Base-by-base conservation (phyloP, 2,888 invertebrate genomes). In the Hoplodrina blanda region DNA sequence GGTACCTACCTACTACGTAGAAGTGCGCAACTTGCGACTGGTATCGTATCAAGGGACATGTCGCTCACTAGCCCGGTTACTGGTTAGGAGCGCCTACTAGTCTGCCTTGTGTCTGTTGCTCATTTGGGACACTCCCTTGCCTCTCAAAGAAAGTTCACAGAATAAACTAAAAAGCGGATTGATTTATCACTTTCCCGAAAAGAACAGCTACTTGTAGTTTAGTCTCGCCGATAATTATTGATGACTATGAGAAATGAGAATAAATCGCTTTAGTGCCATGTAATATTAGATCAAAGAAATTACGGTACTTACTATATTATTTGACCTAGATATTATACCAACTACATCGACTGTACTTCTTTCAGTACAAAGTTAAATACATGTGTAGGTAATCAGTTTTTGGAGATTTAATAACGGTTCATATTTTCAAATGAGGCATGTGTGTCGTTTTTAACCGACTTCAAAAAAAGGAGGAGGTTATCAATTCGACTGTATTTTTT, bases 301-400 rank as follows among this genome's bases (percentile, higher is more conserved):
- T 54, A 73, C 69, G 70, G 69, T 73, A 46, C 46, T 17, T 73
- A 46, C 46, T 17, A 69, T 62, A 73, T 62, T 62, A 59, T 71
- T 74, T 69, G 62, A 77, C 85, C 80, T 76, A 80, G 74, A 72
- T 69, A 68, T 72, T 76, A 57, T 62, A 76, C 56, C 10, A 37
- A 65, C 61, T 57, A 69, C 19, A 52, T 41, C 59, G 62, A 65
- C 69, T 49, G 64, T 76, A 64, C 46, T 64, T 64, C 0, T 69
- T 62, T 65, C 52, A 69, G 64, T 65, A n/a, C n/a, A n/a, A n/a
- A 57, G 19, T 63, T n/a, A 46, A 20, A 61, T 46, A n/a, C n/a
- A n/a, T n/a, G n/a, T n/a, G n/a, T n/a, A n/a, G n/a, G n/a, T n/a
- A n/a, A n/a, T n/a, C n/a, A n/a, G n/a, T n/a, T n/a, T n/a, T n/a